phyloP scores from a whole-genome alignment of 2,888 invertebrate species.

The Dysmachus trigonus region DNA sequence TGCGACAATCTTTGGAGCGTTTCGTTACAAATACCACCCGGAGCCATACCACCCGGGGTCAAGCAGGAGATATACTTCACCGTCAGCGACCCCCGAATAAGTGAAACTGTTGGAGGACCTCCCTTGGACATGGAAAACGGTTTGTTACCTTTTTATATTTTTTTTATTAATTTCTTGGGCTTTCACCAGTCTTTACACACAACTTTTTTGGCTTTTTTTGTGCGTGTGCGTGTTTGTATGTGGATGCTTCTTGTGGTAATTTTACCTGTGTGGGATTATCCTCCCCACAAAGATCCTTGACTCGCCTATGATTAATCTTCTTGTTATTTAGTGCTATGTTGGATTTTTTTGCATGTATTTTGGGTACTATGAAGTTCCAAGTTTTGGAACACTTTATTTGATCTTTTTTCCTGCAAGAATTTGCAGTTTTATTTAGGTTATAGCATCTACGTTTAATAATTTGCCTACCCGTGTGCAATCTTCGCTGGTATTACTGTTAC shows the following conservation, averaged over 20 bases:
- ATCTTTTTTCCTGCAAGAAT: not conserved
- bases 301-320: not conserved
- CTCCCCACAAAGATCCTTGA: not conserved
- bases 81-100: constrained; percentile 78
- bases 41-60: constrained; percentile 83
- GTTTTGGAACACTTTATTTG: not conserved
- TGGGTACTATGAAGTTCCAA: not conserved
- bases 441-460: not conserved
- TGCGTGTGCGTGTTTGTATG: constrained; percentile 38
- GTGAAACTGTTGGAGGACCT: constrained; percentile 79
- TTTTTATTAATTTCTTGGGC: constrained; percentile 15
- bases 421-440: not conserved
- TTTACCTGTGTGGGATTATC: not conserved
- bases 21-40: constrained; percentile 85
- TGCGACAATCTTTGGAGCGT: constrained; percentile 92
- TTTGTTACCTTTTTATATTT: constrained; percentile 63
- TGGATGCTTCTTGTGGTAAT: constrained; percentile 15
- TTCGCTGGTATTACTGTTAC: too few species aligned
- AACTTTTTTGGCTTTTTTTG: constrained; percentile 26
- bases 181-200: constrained; percentile 23
- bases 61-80: constrained; percentile 95
- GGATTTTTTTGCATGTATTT: not conserved
- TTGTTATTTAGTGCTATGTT: not conserved
- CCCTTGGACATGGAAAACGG: constrained; percentile 92
- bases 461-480: too few species aligned